phyloP scores from a whole-genome alignment of 2,888 invertebrate genomes.

The Itoplectis maculator region DNA sequence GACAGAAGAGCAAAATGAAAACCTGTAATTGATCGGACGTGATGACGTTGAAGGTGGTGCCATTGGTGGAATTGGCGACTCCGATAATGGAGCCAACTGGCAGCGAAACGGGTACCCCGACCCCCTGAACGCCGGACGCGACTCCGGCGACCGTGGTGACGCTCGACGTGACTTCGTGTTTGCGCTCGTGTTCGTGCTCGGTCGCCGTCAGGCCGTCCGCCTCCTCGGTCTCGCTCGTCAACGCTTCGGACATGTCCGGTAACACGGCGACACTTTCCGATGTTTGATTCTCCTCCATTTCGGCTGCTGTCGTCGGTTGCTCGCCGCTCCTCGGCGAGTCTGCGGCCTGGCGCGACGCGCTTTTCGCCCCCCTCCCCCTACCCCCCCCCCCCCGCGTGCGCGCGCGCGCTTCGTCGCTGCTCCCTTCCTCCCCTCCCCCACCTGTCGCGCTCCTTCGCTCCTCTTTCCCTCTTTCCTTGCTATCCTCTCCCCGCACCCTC shows the following conservation, averaged over 20 bases:
- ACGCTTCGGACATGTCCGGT: conserved; percentile 86
- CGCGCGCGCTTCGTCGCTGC: no score
- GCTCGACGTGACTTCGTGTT: conserved; percentile 75
- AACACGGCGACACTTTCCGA: conserved; percentile 85
- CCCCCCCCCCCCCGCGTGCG: not conserved
- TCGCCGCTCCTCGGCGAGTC: conserved; percentile 58
- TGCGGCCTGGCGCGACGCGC: conserved; percentile 14
- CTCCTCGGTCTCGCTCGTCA: conserved; percentile 85
- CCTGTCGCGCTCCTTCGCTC: not conserved
- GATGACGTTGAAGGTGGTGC: conserved; percentile 94
- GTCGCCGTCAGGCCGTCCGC: conserved; percentile 79
- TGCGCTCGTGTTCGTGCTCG: conserved; percentile 77
- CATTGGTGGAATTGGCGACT: conserved; percentile 85
- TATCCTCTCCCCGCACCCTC: no score
- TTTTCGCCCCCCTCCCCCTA: not conserved
- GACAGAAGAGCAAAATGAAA: conserved; percentile 27
- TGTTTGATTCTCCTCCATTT: conserved; percentile 84
- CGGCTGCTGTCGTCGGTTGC: conserved; percentile 80
- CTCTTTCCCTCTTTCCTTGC: not conserved
- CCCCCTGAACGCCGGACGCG: conserved; percentile 84
- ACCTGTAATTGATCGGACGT: conserved; percentile 92
- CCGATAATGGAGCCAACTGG: conserved; percentile 92
- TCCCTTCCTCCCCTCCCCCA: not conserved
- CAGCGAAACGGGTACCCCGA: conserved; percentile 88
- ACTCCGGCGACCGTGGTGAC: conserved; percentile 84